Evolutionary conservation across 2,888 invertebrate species (phyloP).

Genomic region (Monopis laevigella): DNA sequence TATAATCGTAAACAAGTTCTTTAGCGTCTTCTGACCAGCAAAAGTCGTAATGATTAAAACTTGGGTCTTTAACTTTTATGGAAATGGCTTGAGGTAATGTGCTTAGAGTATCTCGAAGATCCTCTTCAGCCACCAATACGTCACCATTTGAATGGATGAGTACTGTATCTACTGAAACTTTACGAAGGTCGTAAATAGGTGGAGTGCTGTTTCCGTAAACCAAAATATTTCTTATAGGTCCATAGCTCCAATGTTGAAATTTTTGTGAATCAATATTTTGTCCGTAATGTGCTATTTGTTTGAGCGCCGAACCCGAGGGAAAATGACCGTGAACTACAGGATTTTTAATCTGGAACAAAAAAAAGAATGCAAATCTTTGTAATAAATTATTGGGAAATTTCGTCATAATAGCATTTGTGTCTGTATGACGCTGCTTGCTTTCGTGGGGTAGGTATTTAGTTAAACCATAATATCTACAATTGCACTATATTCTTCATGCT

Average conservation of each 20-base stretch:
- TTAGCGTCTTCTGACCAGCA: conserved; percentile 31
- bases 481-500: too few species aligned
- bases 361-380: background rate
- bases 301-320: conserved; percentile 35
- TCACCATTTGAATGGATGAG: conserved; percentile 42
- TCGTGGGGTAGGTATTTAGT: too few species aligned
- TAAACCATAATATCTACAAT: too few species aligned
- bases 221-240: conserved; percentile 23
- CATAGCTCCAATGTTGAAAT: conserved; percentile 8
- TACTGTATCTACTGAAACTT: conserved; percentile 31
- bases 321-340: conserved; percentile 33
- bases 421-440: too few species aligned
- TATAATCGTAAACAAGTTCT: conserved; percentile 24
- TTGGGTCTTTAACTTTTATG: background rate
- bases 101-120: conserved; percentile 24
- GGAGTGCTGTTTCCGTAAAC: conserved; percentile 30
- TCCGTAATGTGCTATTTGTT: conserved; percentile 36
- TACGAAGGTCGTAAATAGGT: conserved; percentile 33
- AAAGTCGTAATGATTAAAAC: conserved; percentile 36
- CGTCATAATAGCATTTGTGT: too few species aligned
- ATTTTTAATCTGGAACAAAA: conserved; percentile 31
- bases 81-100: background rate
- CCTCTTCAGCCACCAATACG: conserved; percentile 31
- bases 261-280: conserved; percentile 25
- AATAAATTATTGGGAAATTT: too few species aligned